Base-by-base conservation (phyloP, 1,140 invertebrate species). In the Pollicipes pollicipes region DNA sequence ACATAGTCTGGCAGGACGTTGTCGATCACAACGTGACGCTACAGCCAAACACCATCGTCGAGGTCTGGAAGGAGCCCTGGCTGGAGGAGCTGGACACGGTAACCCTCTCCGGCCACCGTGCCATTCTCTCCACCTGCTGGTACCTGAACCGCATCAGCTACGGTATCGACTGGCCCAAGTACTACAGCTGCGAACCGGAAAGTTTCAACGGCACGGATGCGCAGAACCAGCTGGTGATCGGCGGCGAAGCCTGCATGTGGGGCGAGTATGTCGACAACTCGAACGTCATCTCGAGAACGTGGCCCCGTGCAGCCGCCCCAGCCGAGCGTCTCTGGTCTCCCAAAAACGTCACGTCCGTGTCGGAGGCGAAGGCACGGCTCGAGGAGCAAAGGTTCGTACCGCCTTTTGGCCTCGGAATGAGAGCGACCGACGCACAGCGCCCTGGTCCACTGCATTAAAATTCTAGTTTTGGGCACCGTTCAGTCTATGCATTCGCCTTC, bases 1-100 rank as follows among this genome's bases (percentile, higher is more conserved):
- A 88, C 68, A 84, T 95, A 29, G 89, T 97, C 1, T 97, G 93
- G 93, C 91, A 97, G 81, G 93, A 96, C 81, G 90, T 96, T 0
- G 90, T 91, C 77, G 86, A 88, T 73, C 90, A 95, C 79, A 85
- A 85, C 30, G 87, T 88, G 0, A 77, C 81, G 27, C 75, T 90
- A 26, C 81, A 84, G 4, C 76, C 80, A 0, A 83, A 84, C 27
- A 89, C 89, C 0, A 81, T 91, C 3, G 83, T 91, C 8, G 88
- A 91, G 71, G 82, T 88, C n/a, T 90, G 88, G 90, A 81, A 79
- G 69, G 32, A 72, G 63, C n/a, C 63, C 66, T 8, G 58, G 31
- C 17, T 16, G 21, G 35, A 6, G 6, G 27, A 32, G 30, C n/a
- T 78, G 70, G 69, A 73, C 13, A 74, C 83, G 78, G 81, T 86